Base-by-base conservation (phyloP, 2,888 invertebrate genomes). In the Melanophora roralis region DNA sequence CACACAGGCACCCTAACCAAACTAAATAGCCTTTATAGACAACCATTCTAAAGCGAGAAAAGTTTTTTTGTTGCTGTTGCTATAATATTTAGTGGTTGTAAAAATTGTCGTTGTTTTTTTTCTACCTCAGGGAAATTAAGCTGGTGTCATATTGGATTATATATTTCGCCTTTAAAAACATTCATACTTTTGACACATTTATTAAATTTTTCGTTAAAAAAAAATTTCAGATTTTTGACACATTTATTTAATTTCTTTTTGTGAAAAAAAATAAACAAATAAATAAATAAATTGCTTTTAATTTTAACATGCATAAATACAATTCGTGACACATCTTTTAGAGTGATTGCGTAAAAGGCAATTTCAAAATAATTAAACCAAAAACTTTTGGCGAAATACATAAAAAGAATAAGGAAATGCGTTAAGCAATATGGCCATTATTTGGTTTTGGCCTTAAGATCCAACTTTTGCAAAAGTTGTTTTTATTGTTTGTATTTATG, bases 91-190 rank as follows among this genome's bases (percentile, higher is more conserved):
- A 3, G 11, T 47, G 14, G 14, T 11, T 64, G 38, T 38, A 7
- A 11, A 49, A 49, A 14, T 71, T 60, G 47, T 47, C 27, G 51
- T 60, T 64, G 40, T 53, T 32, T 27, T 34, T 53, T 43, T 16
- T 47, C 8, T 49, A 34, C 74, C 59, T 43, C 38, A n/a, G 59
- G 74, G 74, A 74, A 74, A 74, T 74, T 74, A 74, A 74, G 74
- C 59, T 74, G 67, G 67, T 74, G 74, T 67, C 67, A 67, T 67
- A 40, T 67, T 74, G 49, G 59, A 67, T 74, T 49, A 49, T 49
- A 38, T 38, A 9, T 43, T 43, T 2, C 9, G n/a, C 60, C 12
- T 45, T 45, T 16, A 43, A 53, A 62, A 36, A n/a, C 55, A 72
- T 55, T 64, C 36, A 62, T 16, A 62, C 62, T 47, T 60, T 72